These are phyloP conservation scores for Lasioglossum lativentre DNA, from an alignment of 2,888 invertebrate genomes.

Conservation along the genomic window DNA sequence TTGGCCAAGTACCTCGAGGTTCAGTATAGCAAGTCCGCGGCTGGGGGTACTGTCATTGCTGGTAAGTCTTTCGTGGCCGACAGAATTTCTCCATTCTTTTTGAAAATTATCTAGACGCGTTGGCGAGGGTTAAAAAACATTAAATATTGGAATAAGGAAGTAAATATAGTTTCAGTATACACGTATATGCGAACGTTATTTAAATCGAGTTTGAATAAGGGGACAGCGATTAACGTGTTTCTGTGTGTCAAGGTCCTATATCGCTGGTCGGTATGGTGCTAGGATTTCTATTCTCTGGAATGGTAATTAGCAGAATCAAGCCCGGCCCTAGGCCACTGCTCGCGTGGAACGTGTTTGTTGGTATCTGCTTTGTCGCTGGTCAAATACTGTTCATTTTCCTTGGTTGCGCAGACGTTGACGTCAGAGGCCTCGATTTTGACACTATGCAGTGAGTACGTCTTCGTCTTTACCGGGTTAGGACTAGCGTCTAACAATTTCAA, in stretches of 20 bases:
- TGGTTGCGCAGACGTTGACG: constrained; percentile 85
- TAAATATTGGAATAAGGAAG: no score
- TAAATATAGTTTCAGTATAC: background rate
- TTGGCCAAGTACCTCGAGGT: constrained; percentile 91
- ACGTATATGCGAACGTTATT: background rate
- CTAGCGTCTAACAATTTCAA: background rate
- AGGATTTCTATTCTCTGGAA: constrained; percentile 87
- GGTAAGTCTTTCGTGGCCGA: constrained; percentile 84
- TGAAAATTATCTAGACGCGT: no score
- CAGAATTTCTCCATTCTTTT: background rate
- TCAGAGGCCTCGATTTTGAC: constrained; percentile 81
- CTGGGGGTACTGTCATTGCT: constrained; percentile 88
- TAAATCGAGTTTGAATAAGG: background rate
- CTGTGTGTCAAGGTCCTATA: constrained; percentile 84
- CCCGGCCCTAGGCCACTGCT: constrained; percentile 87
- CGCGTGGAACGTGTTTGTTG: constrained; percentile 88
- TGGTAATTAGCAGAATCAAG: constrained; percentile 87
- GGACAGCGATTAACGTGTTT: background rate
- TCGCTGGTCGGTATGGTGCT: constrained; percentile 87
- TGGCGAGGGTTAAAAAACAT: no score
- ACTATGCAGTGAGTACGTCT: constrained; percentile 79
- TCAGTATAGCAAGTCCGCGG: constrained; percentile 89
- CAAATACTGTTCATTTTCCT: constrained; percentile 86
- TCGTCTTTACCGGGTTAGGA: constrained; percentile 8
- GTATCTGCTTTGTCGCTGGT: constrained; percentile 85